These are phyloP conservation scores for Ferdinandea cuprea DNA, from an alignment of 2,888 invertebrate genomes.

Conservation along the genomic window DNA sequence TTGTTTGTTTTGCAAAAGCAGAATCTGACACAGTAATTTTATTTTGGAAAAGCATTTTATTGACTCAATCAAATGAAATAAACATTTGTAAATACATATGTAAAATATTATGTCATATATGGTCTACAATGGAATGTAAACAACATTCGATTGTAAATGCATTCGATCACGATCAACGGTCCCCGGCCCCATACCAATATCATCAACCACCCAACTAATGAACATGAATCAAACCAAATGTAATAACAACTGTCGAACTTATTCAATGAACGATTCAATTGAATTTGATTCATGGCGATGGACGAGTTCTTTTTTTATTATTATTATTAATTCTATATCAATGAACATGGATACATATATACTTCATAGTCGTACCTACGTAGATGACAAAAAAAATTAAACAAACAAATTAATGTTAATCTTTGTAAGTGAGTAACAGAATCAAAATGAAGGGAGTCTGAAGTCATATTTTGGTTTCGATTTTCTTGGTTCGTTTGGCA, in stretches of 20 bases:
- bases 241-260: slow-evolving; percentile 47
- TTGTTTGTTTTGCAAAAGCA: slow-evolving; percentile 36
- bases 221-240: slow-evolving; percentile 50
- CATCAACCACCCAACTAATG: too few relatives aligned
- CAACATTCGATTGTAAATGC: slow-evolving; percentile 36
- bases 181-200: slow-evolving; percentile 45
- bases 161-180: slow-evolving; percentile 52
- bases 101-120: slow-evolving; percentile 17
- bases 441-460: slow-evolving; percentile 1
- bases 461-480: not conserved
- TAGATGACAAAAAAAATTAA: slow-evolving; percentile 14
- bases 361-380: not conserved
- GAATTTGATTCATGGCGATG: slow-evolving; percentile 54
- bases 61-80: slow-evolving; percentile 38
- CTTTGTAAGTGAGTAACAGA: not conserved
- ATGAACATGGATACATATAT: slow-evolving; percentile 9
- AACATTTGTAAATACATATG: not conserved
- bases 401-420: slow-evolving; percentile 12
- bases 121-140: slow-evolving; percentile 9
- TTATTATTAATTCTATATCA: slow-evolving; percentile 26
- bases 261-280: slow-evolving; percentile 58
- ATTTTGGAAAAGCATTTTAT: slow-evolving; percentile 32
- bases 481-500: slow-evolving; percentile 38
- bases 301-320: slow-evolving; percentile 7
- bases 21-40: slow-evolving; percentile 34